Percentiles rank a stretch among this genome's conserved stretches.
Evolutionary conservation across 1,140 invertebrate species (phyloP).

Genomic region (Drosophila dunni): DNA sequence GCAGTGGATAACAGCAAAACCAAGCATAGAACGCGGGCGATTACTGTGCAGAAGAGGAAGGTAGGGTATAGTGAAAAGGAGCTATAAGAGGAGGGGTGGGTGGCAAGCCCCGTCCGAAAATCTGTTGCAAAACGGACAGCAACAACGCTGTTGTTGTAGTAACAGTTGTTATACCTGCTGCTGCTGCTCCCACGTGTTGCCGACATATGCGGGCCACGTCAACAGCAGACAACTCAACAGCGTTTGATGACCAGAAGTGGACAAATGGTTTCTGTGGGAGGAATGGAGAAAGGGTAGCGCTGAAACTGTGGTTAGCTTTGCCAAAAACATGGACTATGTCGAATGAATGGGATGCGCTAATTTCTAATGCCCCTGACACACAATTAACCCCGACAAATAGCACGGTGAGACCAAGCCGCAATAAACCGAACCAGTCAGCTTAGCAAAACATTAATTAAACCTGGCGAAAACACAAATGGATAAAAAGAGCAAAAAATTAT

Average conservation of each 20-base stretch:
- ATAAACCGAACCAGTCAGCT: slow-evolving; percentile 50
- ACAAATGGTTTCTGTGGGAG: slow-evolving; percentile 11
- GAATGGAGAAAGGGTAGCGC: not conserved
- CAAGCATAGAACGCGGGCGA: slow-evolving; percentile 31
- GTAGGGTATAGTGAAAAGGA: no score
- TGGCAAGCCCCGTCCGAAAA: slow-evolving; percentile 28
- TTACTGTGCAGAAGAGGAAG: slow-evolving; percentile 7
- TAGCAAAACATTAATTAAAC: slow-evolving; percentile 80
- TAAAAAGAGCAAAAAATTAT: slow-evolving; percentile 56
- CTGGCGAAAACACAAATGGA: slow-evolving; percentile 57
- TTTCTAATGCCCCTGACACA: slow-evolving; percentile 63
- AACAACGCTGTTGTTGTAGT: slow-evolving; percentile 34
- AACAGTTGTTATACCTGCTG: slow-evolving; percentile 18
- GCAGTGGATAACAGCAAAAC: slow-evolving; percentile 42
- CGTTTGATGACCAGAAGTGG: slow-evolving; percentile 51
- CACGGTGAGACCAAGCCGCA: slow-evolving; percentile 4
- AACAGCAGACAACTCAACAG: slow-evolving; percentile 45
- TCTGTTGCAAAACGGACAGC: slow-evolving; percentile 50
- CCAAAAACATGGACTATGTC: slow-evolving; percentile 1
- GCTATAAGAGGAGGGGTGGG: not conserved
- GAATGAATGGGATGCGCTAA: slow-evolving; percentile 25
- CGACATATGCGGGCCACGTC: slow-evolving; percentile 54
- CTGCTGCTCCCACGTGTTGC: slow-evolving; percentile 72
- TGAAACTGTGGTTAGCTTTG: slow-evolving; percentile 7
- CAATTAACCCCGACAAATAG: slow-evolving; percentile 68